A percentile compares a stretch with the other conserved stretches of the same genome.
These are phyloP conservation scores for Oscheius sp. DNA, from an alignment of 2,888 invertebrate species.

Conservation along the genomic window DNA sequence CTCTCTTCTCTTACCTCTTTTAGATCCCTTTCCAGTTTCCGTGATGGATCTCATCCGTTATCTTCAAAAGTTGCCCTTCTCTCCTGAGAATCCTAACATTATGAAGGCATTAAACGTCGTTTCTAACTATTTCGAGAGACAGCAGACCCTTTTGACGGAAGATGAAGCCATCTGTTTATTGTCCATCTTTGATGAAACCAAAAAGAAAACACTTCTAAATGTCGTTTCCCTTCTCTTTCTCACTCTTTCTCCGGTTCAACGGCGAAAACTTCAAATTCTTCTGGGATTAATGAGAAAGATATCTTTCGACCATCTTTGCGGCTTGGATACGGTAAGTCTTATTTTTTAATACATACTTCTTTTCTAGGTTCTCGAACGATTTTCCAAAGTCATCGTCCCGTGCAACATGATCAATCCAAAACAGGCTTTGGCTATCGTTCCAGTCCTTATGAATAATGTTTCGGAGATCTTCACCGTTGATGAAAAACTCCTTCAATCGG, in stretches of 20 bases:
- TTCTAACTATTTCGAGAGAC: neutral
- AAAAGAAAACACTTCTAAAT: neutral
- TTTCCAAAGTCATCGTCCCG: neutral
- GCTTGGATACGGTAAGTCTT: neutral
- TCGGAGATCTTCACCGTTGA: neutral
- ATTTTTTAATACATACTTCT: neutral
- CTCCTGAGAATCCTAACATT: neutral
- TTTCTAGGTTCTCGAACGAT: neutral
- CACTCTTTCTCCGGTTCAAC: neutral
- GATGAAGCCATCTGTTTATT: neutral
- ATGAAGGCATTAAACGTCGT: neutral
- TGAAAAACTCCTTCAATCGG: neutral
- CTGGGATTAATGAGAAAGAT: neutral
- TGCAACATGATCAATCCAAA: neutral
- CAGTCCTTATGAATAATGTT: neutral
- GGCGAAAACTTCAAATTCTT: neutral
- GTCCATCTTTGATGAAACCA: slow-evolving; percentile 1
- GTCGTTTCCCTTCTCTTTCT: neutral
- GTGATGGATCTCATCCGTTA: neutral
- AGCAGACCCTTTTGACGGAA: neutral
- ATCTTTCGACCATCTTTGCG: neutral
- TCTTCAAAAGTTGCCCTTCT: neutral
- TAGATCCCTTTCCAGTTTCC: neutral
- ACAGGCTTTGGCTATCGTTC: neutral
- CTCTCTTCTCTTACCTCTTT: neutral